phyloP scores from a whole-genome alignment of 1,140 invertebrate species.

The Orius insidiosus region DNA sequence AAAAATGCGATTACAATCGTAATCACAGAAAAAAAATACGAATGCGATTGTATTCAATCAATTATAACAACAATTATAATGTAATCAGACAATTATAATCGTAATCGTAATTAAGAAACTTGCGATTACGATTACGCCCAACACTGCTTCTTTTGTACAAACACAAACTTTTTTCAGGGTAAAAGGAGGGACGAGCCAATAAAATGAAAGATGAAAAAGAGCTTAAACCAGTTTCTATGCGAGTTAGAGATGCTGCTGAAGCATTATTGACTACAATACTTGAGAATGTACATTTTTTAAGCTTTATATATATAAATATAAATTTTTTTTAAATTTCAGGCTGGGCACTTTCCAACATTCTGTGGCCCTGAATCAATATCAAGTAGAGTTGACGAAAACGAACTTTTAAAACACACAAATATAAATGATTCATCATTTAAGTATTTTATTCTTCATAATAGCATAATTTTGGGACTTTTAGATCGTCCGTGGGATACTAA shows the following conservation, averaged over 20 bases:
- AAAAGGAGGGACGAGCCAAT: constrained; percentile 68
- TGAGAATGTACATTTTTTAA: constrained; percentile 72
- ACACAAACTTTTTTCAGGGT: constrained; percentile 30
- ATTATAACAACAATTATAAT: too few relatives aligned
- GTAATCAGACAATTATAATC: too few relatives aligned
- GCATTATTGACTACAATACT: constrained; percentile 75
- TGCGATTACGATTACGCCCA: too few relatives aligned
- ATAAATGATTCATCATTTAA: constrained; percentile 9
- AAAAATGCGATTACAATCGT: too few relatives aligned
- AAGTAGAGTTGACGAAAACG: constrained; percentile 74
- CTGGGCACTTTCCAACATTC: constrained; percentile 64
- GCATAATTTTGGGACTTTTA: constrained; percentile 69
- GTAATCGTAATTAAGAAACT: too few relatives aligned
- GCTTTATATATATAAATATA: too few relatives aligned
- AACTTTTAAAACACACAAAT: constrained; percentile 45
- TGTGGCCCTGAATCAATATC: constrained; percentile 71
- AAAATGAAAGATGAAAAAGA: constrained; percentile 91
- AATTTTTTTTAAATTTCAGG: constrained; percentile 27
- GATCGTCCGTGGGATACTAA: constrained; percentile 78
- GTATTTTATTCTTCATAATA: constrained; percentile 72
- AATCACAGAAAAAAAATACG: too few relatives aligned
- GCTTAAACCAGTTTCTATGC: constrained; percentile 85
- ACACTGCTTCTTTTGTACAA: too few relatives aligned
- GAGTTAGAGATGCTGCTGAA: constrained; percentile 90
- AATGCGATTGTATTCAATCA: too few relatives aligned